Conservation (phyloP, 2,113 vertebrate genomes). For the Rhea americana region DNA sequence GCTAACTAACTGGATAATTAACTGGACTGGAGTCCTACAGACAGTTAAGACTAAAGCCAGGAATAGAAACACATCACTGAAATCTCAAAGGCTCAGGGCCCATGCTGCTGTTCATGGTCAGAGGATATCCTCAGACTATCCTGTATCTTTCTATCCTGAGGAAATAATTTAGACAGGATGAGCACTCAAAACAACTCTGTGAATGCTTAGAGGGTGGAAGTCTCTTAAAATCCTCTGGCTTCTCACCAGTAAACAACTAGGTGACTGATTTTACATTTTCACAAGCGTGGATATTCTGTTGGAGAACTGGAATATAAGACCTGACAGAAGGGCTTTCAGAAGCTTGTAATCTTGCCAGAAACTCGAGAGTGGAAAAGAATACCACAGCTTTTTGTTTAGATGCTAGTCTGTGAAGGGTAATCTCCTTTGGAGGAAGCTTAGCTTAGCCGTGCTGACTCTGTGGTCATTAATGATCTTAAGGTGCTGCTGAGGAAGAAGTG, state of each 20-base stretch:
- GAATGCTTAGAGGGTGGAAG: not conserved
- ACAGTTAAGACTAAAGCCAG: not conserved
- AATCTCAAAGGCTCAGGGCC: not conserved
- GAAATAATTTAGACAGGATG: slow-evolving; percentile 74
- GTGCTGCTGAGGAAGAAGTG: slow-evolving; percentile 18
- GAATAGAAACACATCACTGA: not conserved
- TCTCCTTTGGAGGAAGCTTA: not conserved
- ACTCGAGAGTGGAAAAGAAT: not conserved
- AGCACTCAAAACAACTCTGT: slow-evolving; percentile 25
- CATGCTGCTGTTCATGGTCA: not conserved
- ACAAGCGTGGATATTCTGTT: too few species aligned
- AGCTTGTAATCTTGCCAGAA: not conserved
- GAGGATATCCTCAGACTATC: slow-evolving; percentile 78
- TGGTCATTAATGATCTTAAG: not conserved
- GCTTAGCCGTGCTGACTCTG: not conserved
- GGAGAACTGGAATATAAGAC: not conserved
- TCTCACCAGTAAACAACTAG: not conserved
- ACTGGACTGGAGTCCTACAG: not conserved
- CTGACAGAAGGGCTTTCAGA: not conserved
- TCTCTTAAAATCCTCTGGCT: not conserved
- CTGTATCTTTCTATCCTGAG: slow-evolving; percentile 60
- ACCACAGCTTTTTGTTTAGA: not conserved
- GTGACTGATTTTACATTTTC: not conserved
- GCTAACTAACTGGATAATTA: not conserved
- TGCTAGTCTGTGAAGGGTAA: not conserved